Percentiles rank a stretch among this genome's conserved stretches.
Conservation (phyloP, 2,888 invertebrate species). For the Drosophila atripex region DNA sequence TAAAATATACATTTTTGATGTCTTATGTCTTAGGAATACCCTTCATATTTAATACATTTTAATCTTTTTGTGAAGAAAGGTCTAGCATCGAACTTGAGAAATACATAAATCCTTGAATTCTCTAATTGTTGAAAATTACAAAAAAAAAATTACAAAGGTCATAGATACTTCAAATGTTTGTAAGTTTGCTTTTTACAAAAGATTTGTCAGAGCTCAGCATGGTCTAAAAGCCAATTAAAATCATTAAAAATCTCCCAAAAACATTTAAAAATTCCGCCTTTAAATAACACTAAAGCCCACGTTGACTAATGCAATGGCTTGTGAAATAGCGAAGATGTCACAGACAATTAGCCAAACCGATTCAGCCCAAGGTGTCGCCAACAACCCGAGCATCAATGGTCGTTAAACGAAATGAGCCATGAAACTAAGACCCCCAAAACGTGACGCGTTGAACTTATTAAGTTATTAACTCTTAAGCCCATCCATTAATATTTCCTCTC, state of each 20-base stretch:
- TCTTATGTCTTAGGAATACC: too few species aligned
- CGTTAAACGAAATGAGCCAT: slow-evolving; percentile 64
- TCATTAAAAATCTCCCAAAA: slow-evolving; percentile 1
- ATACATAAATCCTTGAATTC: background rate
- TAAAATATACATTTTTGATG: too few species aligned
- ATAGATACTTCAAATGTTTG: background rate
- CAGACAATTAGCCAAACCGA: slow-evolving; percentile 28
- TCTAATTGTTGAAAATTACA: background rate
- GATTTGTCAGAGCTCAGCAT: background rate
- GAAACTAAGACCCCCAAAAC: slow-evolving; percentile 35
- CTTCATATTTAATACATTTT: too few species aligned
- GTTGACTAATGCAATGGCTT: slow-evolving; percentile 5
- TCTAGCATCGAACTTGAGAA: background rate
- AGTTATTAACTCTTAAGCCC: slow-evolving; percentile 41
- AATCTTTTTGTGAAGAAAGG: background rate
- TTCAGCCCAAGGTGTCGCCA: slow-evolving; percentile 35
- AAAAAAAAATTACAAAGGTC: background rate
- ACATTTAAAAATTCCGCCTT: background rate
- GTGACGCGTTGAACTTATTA: slow-evolving; percentile 29
- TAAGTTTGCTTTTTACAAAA: slow-evolving; percentile 1
- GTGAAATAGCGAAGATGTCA: slow-evolving; percentile 26
- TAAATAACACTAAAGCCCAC: background rate
- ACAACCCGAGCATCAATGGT: slow-evolving; percentile 32
- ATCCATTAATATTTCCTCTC: slow-evolving; percentile 20
- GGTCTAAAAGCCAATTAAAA: background rate